Conservation (phyloP, 2,113 vertebrate genomes). For the Cettia cetti region DNA sequence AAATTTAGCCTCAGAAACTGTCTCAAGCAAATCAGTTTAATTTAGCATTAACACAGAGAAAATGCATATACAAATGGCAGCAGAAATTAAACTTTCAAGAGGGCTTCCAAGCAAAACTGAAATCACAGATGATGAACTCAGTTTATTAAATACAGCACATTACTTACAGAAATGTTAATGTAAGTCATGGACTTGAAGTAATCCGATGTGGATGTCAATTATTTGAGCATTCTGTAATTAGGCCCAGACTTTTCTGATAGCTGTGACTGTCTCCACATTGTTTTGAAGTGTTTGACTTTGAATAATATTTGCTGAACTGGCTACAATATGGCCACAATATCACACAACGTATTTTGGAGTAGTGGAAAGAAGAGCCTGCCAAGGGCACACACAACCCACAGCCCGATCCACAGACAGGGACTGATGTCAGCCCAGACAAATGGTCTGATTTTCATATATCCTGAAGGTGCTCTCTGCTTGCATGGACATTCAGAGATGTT, state of each 20-base stretch:
- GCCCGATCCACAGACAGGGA: neutral
- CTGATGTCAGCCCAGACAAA: neutral
- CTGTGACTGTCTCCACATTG: neutral
- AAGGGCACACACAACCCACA: neutral
- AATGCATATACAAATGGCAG: neutral
- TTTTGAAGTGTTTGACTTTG: neutral
- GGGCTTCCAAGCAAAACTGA: neutral
- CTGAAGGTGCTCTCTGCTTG: neutral
- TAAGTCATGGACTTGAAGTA: neutral
- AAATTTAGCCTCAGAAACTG: neutral
- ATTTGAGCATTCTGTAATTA: neutral
- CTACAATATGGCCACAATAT: fast-evolving
- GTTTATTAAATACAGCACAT: neutral
- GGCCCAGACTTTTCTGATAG: neutral
- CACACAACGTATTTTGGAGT: neutral
- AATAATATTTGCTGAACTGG: neutral
- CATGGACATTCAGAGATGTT: neutral
- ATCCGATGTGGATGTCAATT: neutral
- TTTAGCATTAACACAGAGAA: neutral
- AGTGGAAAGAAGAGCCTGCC: neutral
- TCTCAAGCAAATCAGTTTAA: neutral
- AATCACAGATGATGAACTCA: neutral
- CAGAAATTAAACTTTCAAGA: neutral
- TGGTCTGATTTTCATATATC: neutral
- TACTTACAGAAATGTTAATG: neutral